These are phyloP conservation scores for Notarius quadriscutis DNA, from an alignment of 2,113 vertebrate species.

Conservation along the genomic window DNA sequence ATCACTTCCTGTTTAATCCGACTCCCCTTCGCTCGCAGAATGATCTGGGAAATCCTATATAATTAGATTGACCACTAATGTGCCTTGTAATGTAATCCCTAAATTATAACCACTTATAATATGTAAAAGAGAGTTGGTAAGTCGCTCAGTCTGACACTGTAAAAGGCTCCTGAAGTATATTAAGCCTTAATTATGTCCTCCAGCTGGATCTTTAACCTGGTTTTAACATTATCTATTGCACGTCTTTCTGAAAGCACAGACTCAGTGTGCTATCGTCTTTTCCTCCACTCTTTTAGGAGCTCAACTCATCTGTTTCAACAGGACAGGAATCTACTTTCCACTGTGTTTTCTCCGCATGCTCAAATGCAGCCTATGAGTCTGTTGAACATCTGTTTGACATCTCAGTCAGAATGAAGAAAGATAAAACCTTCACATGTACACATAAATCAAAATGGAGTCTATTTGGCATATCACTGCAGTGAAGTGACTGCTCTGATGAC, in stretches of 20 bases:
- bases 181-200: background rate
- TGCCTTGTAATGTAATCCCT: slow-evolving; percentile 4
- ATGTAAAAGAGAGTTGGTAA: background rate
- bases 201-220: background rate
- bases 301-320: background rate
- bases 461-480: no score
- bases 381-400: background rate
- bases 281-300: background rate
- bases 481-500: no score
- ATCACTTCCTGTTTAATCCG: slow-evolving; percentile 15
- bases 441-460: background rate
- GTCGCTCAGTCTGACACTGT: background rate
- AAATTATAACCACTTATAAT: background rate
- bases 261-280: background rate
- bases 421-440: background rate
- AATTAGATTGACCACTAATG: background rate
- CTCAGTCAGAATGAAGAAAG: background rate
- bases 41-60: slow-evolving; percentile 3
- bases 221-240: background rate
- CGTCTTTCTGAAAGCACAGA: background rate
- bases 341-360: background rate
- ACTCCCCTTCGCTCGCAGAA: no score
- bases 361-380: background rate
- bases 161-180: background rate
- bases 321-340: background rate